Evolutionary conservation across 2,888 invertebrate species (phyloP), one percentile per base, ranked within the genome.

Genomic region (Desoria tigrina): DNA sequence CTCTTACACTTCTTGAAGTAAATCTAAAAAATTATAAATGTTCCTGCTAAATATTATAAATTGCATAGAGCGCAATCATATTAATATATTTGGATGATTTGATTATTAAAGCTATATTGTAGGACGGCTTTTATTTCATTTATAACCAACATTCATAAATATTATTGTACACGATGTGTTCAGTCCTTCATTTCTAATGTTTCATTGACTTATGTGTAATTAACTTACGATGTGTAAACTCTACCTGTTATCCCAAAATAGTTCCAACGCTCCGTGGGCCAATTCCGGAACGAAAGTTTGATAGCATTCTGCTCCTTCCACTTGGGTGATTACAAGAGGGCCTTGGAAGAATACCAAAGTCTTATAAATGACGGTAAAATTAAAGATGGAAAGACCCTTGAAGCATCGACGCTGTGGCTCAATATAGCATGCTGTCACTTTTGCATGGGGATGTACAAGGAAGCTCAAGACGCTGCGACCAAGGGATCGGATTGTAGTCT

Each of bases 271-370:
- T 78, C 82, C 83, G 77, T 82, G 84, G 77, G 81, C 81, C 76
- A 80, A 79, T 32, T 74, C 7, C 60, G 61, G 26, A 63, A 61
- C 57, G 45, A 16, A 45, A 45, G 45, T n/a, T 53, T 98, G 97
- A 86, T 92, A 69, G 97, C 92, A 0, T 97, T 94, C 82, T 95
- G 96, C 80, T 89, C 90, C 77, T 99, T 97, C 81, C 97, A 98
- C 81, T 84, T 95, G 68, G 97, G 95, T 2, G 94, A 98, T 79
- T 96, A 95, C 81, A 88, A 89, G 77, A 86, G 87, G 77, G 87
- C 94, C 0, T 82, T 92, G 77, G 85, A 88, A 70, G 85, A 88
- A 58, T 92, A 90, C 79, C 83, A 86, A 77, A 81, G 79, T 63
- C 76, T 87, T 76, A 76, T 76, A 3, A 21, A 45, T 18, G 74